These are phyloP conservation scores for Hippopotamyrus pictus DNA, from an alignment of 2,797 vertebrate species.

Conservation along the genomic window DNA sequence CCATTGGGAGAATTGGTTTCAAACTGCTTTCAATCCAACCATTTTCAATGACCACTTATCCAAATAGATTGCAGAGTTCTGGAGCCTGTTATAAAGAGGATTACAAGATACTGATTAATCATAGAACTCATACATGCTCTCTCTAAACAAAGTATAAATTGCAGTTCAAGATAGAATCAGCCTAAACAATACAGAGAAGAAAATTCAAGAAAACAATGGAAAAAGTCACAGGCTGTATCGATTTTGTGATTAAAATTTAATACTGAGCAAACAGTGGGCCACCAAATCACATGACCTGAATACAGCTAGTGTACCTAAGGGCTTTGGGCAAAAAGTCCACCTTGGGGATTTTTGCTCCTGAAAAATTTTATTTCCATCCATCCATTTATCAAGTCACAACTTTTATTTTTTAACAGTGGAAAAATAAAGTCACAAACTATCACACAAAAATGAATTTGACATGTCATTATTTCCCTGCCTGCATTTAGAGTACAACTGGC, in stretches of 20 bases:
- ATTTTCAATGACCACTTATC: neutral
- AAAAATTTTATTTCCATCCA: neutral
- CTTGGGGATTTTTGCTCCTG: neutral
- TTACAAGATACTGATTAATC: neutral
- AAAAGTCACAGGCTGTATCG: neutral
- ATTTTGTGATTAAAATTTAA: slow-evolving; percentile 1
- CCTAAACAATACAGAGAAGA: neutral
- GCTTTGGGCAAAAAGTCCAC: neutral
- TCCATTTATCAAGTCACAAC: neutral
- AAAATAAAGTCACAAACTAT: neutral
- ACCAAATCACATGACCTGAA: neutral
- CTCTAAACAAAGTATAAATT: neutral
- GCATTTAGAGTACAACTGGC: neutral
- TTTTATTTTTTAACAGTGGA: neutral
- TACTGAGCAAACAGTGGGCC: neutral
- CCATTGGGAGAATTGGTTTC: neutral
- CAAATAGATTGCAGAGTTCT: neutral
- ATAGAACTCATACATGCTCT: neutral
- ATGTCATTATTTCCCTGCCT: neutral
- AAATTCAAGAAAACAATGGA: neutral
- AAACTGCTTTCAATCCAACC: neutral
- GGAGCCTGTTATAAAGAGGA: neutral
- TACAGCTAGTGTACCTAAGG: neutral
- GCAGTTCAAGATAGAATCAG: neutral
- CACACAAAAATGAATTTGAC: neutral